These are phyloP conservation scores for Leptobrachium leishanense DNA, from an alignment of 2,113 vertebrate species.

Conservation along the genomic window DNA sequence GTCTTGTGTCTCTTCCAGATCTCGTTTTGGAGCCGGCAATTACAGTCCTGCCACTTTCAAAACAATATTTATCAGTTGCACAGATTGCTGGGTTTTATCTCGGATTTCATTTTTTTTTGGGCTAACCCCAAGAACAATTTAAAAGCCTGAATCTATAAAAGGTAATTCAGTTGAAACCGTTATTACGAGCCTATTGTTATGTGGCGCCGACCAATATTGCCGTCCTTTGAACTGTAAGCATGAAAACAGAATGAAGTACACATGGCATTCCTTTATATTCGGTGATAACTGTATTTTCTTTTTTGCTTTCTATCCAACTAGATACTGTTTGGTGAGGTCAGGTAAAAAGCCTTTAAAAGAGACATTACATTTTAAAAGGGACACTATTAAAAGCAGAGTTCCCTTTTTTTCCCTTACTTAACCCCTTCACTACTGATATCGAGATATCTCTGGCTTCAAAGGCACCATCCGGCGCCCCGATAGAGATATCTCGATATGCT, in stretches of 20 bases:
- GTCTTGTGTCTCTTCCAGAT: conserved; percentile 13
- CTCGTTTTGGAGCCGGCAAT: not conserved
- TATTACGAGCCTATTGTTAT: conserved; percentile 6
- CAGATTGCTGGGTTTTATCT: not conserved
- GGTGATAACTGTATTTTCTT: not conserved
- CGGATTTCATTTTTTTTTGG: not conserved
- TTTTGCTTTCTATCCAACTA: too few species aligned
- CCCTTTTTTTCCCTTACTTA: too few species aligned
- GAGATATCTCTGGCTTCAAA: too few species aligned
- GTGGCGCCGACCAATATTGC: conserved; percentile 18
- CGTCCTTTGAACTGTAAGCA: conserved; percentile 12
- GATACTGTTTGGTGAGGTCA: too few species aligned
- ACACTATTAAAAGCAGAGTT: too few species aligned
- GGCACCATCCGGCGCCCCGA: too few species aligned
- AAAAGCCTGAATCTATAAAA: conserved; percentile 4
- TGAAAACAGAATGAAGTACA: conserved; percentile 10
- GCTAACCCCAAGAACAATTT: not conserved
- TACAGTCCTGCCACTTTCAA: conserved; percentile 13
- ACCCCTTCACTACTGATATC: too few species aligned
- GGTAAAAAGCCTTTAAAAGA: too few species aligned
- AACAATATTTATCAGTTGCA: conserved; percentile 19
- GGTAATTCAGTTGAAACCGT: not conserved
- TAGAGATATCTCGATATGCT: too few species aligned
- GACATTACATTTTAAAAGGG: too few species aligned
- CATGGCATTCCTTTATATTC: not conserved